Percentiles rank a stretch among this genome's conserved stretches.
phyloP scores from a whole-genome alignment of 2,113 vertebrate genomes.

The Prionailurus bengalensis region DNA sequence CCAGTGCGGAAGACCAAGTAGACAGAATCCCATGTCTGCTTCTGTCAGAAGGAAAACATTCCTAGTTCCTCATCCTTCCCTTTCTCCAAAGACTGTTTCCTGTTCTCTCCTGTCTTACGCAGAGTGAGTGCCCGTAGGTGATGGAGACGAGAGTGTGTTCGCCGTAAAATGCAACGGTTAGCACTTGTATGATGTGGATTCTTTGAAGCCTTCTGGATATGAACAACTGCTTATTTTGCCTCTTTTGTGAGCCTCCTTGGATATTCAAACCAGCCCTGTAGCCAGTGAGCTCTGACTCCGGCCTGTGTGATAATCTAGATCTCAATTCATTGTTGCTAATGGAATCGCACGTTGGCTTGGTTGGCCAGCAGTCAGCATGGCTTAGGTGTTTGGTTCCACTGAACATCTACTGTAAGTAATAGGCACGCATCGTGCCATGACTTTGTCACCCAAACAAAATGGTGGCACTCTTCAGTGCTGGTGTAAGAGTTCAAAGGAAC shows the following conservation, averaged over 20 bases:
- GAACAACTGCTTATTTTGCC: background rate
- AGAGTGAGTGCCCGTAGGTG: background rate
- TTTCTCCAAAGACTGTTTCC: background rate
- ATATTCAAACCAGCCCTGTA: background rate
- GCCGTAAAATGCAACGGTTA: rapidly evolving
- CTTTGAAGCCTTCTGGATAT: background rate
- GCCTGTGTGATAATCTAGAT: background rate
- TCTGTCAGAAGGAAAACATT: background rate
- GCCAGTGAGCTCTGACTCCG: background rate
- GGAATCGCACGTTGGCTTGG: background rate
- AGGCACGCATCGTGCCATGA: background rate
- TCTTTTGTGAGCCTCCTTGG: background rate
- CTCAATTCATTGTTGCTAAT: background rate
- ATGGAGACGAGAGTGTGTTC: background rate
- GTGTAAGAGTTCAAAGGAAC: background rate
- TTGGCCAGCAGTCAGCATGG: background rate
- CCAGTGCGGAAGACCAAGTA: background rate
- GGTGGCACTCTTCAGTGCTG: background rate
- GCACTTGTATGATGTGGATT: background rate
- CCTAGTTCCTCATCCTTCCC: background rate
- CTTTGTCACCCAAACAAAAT: background rate
- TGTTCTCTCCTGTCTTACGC: background rate
- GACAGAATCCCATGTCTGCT: constrained; percentile 43
- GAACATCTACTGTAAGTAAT: background rate
- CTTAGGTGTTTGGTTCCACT: background rate